phyloP scores from a whole-genome alignment of 2,113 vertebrate species.

The Saccopteryx bilineata region DNA sequence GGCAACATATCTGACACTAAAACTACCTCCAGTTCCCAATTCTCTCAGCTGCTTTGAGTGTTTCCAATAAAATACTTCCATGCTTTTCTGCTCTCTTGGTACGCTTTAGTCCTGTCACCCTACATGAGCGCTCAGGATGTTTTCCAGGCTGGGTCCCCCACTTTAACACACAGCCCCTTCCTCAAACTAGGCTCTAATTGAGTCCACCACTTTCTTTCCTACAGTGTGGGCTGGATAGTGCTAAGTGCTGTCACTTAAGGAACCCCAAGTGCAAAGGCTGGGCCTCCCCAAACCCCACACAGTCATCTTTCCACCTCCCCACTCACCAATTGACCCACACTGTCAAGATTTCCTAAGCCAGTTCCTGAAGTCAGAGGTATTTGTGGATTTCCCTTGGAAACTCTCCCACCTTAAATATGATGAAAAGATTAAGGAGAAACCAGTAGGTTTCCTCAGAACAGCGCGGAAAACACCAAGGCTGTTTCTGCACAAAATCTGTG shows the following conservation, averaged over 20 bases:
- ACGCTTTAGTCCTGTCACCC: slow-evolving; percentile 27
- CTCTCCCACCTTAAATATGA: slow-evolving; percentile 61
- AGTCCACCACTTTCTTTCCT: slow-evolving; percentile 70
- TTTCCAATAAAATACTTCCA: slow-evolving; percentile 61
- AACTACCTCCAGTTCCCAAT: slow-evolving; percentile 72
- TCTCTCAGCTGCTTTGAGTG: slow-evolving; percentile 23
- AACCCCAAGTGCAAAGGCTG: slow-evolving; percentile 62
- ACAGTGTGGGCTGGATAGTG: slow-evolving; percentile 53
- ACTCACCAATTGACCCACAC: slow-evolving; percentile 63
- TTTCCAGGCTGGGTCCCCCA: slow-evolving; percentile 60
- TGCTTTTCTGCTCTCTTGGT: slow-evolving; percentile 56
- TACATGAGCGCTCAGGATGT: slow-evolving; percentile 56
- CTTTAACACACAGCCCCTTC: slow-evolving; percentile 44
- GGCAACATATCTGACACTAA: slow-evolving; percentile 64
- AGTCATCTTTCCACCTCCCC: slow-evolving; percentile 62
- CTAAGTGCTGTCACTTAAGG: slow-evolving; percentile 72
- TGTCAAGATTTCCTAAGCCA: slow-evolving; percentile 68
- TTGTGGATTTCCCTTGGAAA: slow-evolving; percentile 52
- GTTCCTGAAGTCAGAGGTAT: slow-evolving; percentile 41
- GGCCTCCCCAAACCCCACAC: slow-evolving; percentile 25
- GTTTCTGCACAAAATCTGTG: slow-evolving; percentile 57
- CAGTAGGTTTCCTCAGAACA: slow-evolving; percentile 11
- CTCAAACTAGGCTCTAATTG: slow-evolving; percentile 64
- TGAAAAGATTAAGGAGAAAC: slow-evolving; percentile 70
- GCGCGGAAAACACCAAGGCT: slow-evolving; percentile 72